A percentile compares a stretch with the other conserved stretches of the same genome.
phyloP scores from a whole-genome alignment of 1,140 invertebrate species.

The Lineus longissimus region DNA sequence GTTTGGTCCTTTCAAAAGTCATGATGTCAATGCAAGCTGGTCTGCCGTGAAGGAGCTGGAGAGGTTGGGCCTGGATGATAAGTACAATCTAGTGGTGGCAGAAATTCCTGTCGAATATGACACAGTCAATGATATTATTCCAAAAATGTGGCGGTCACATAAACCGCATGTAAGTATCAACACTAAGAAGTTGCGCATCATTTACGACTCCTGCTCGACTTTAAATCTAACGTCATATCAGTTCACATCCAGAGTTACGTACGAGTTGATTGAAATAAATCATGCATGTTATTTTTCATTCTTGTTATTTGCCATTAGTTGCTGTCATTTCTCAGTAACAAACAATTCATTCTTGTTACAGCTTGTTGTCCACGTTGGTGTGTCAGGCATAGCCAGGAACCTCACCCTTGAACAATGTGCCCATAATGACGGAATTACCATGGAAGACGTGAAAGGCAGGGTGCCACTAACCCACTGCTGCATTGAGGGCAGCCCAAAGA shows the following conservation, averaged over 20 bases:
- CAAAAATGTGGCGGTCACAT: slow-evolving; percentile 40
- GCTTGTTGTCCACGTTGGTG: slow-evolving; percentile 57
- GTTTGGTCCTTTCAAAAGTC: slow-evolving; percentile 69
- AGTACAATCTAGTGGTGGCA: slow-evolving; percentile 34
- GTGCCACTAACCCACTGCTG: slow-evolving; percentile 40
- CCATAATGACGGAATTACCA: slow-evolving; percentile 54
- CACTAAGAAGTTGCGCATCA: no score
- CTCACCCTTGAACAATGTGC: slow-evolving; percentile 55
- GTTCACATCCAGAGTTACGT: no score
- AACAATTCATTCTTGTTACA: slow-evolving; percentile 22
- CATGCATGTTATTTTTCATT: no score
- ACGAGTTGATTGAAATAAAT: no score
- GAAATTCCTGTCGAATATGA: slow-evolving; percentile 48
- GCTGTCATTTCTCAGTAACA: no score
- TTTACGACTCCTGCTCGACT: no score
- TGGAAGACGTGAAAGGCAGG: slow-evolving; percentile 43
- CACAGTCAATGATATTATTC: slow-evolving; percentile 36
- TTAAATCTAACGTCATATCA: no score
- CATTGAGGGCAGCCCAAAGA: slow-evolving; percentile 36
- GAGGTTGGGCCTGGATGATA: slow-evolving; percentile 36
- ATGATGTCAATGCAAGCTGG: slow-evolving; percentile 74
- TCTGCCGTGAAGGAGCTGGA: slow-evolving; percentile 65
- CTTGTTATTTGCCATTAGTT: no score
- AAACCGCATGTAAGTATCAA: slow-evolving; percentile 39
- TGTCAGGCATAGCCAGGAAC: slow-evolving; percentile 55